Evolutionary conservation across 1,140 invertebrate species (phyloP), one percentile per base, ranked within the genome.

Genomic region (Euborellia annulipes): DNA sequence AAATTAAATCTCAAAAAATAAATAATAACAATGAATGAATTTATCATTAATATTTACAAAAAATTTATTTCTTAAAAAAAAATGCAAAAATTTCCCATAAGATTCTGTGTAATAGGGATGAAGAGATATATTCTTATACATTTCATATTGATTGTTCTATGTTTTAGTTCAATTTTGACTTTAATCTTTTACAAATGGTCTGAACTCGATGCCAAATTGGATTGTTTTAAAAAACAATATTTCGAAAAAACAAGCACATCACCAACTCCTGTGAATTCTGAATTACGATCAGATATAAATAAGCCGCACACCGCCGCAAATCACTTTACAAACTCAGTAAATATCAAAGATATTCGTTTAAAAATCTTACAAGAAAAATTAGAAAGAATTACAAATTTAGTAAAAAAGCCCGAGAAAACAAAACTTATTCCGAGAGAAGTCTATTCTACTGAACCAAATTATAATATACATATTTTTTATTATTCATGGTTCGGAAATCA

Each of bases 391-490:
- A 49, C 53, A 2, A 48, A 45, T 17, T 49, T 50, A 43, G 23
- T 53, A 7, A 48, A 52, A 23, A 46, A 48, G 9, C 36, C 46
- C 3, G 43, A 55, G 23, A 14, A 36, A 3, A 17, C 40, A 3
- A 17, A 27, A 16, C 14, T 41, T 44, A 17, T 41, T 22, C 20
- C 50, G 50, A 46, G 30, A 45, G 20, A 11, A 20, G 1, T 16
- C 42, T 43, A 13, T 44, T 17, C 8, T 19, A 32, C 36, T 4
- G 48, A 59, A 17, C 58, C 63, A 3, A 67, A 68, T 53, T 64
- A 65, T 45, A 64, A 67, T 45, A 55, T 67, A 18, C 67, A 69
- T 49, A 62, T 65, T 34, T 71, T 71, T 55, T 71, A 71, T 51
- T 69, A 69, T 48, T 54, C 64, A 6, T 69, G 66, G 67, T 69